phyloP scores from a whole-genome alignment of 2,113 vertebrate genomes.

The Passer montanus region DNA sequence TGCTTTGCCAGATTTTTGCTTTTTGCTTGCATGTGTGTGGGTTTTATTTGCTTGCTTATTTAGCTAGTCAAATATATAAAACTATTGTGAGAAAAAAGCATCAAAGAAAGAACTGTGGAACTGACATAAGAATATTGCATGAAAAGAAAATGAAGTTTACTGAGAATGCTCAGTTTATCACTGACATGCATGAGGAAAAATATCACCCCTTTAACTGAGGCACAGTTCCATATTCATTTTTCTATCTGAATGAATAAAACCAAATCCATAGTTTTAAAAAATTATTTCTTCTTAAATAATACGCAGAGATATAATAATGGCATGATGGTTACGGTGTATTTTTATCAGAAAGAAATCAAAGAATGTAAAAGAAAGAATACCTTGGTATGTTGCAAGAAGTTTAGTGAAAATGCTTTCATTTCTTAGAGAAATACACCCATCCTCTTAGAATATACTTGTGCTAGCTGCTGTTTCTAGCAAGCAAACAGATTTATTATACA shows the following conservation, averaged over 20 bases:
- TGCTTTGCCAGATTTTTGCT: background rate
- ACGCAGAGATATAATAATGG: fast-evolving
- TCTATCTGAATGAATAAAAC: background rate
- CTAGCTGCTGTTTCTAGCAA: background rate
- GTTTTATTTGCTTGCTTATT: background rate
- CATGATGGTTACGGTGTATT: background rate
- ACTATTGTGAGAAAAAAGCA: background rate
- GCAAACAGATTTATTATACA: background rate
- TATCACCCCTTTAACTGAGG: background rate
- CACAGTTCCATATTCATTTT: background rate
- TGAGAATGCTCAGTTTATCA: background rate
- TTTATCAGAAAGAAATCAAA: background rate
- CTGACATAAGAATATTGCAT: background rate
- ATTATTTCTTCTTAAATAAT: background rate
- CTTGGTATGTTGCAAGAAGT: background rate
- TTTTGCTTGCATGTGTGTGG: background rate
- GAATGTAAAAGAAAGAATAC: background rate
- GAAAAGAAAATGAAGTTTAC: background rate
- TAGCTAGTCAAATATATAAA: background rate
- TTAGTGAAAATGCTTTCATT: background rate
- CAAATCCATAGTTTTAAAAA: fast-evolving
- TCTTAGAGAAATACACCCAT: background rate
- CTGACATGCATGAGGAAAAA: background rate
- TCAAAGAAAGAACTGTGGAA: background rate
- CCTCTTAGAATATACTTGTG: background rate